Evolutionary conservation across 2,797 vertebrate genomes (phyloP), one percentile per base, ranked within the genome.

Genomic region (Cygnus olor): DNA sequence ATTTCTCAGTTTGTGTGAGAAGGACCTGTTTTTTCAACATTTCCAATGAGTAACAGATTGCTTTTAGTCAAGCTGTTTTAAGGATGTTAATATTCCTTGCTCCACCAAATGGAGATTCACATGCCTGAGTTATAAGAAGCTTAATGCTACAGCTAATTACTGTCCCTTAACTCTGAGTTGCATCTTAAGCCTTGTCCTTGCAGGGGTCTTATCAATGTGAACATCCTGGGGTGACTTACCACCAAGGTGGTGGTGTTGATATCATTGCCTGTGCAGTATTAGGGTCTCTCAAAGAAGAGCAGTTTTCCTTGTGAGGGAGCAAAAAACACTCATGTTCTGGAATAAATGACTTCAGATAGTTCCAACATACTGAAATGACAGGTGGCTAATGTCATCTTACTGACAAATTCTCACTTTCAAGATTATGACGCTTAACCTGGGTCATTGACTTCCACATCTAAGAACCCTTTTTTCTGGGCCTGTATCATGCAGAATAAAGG

Each of bases 371-470:
- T 24, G 16, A 83, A 57, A 44, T 20, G 38, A 44, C 14, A 42
- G 32, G 27, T 63, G 22, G 47, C 1, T 0, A 42, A 27, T 45
- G 32, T 60, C 11, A n/a, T 16, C 40, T 40, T 69, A 65, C 64
- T 13, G 22, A 85, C 25, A 61, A 64, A 88, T 34, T 81, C 5
- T 76, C 58, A 5, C 19, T 74, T 53, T 66, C 27, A 34, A 34
- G 44, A 22, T 70, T 57, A 76, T 69, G n/a, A 14, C 17, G 10
- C 42, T 80, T 78, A 80, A 45, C 32, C 34, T 63, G 45, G 25
- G 16, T 79, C 15, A 3, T 7, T 0, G 2, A 17, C 68, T 80
- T 89, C 60, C 34, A n/a, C 0, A 3, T 38, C 3, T 72, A 0
- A 65, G 49, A 38, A 19, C 22, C 56, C 68, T 49, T 49, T 68